Base-by-base conservation (phyloP, 2,113 vertebrate genomes). In the Lathamus discolor region DNA sequence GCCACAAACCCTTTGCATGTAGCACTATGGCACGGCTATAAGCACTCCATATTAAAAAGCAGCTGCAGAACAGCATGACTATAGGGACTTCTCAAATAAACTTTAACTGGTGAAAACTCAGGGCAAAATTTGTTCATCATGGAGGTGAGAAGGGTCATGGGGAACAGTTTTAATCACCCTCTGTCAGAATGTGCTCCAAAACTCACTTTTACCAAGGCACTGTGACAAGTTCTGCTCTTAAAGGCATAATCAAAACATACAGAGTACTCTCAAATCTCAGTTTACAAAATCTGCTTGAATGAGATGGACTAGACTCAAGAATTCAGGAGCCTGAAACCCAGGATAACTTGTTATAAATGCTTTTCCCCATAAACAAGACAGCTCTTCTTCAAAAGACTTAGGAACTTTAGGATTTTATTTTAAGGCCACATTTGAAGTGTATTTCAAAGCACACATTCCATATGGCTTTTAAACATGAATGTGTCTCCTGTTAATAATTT, bases 361-460 rank as follows among this genome's bases (percentile, higher is more conserved):
- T 79, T 87, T 94, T 82, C 31, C 24, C 46, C 39, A 67, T 62
- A 94, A 94, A 93, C 77, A 96, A 69, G 49, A 44, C 16, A 79
- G 37, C 12, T 83, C 16, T 43, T 88, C 86, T 95, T 96, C 86
- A 95, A 94, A 94, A 91, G 83, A 43, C 54, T 73, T 35, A 54
- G 67, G 83, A 93, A 79, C 37, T 66, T 63, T 10, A 66, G 5
- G 7, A 85, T 93, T 94, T 95, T 66, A 77, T 91, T 96, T 85
- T 89, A 95, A 93, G 81, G 88, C 41, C 44, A 75, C 77, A 94
- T 93, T 91, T 95, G 86, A 96, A 93, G 83, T 44, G 0, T 66
- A 78, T 94, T 94, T 96, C 88, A 95, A 97, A 96, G 95, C 80
- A 86, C 39, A 76, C 59, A 89, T 95, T 92, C 90, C 64, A 57